These are phyloP conservation scores for Nothoprocta perdicaria DNA, from an alignment of 2,113 vertebrate species.

Conservation along the genomic window DNA sequence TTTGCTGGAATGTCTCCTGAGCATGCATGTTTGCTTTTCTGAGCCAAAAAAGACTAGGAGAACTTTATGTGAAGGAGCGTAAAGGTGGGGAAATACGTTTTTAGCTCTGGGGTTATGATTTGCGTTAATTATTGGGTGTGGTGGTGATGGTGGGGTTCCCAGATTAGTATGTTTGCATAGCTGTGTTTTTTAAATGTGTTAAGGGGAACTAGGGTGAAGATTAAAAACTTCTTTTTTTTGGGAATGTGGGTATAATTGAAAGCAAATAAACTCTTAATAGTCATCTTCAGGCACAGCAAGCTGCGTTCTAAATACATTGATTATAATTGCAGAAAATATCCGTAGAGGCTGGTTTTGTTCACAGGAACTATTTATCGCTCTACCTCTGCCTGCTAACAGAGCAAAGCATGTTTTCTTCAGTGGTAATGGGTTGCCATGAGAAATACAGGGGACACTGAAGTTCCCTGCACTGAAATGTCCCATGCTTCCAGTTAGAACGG, in stretches of 20 bases:
- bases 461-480: not conserved
- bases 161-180: slow-evolving; percentile 55
- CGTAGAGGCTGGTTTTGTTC: slow-evolving; percentile 11
- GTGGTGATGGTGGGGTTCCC: not conserved
- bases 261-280: slow-evolving; percentile 56
- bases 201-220: slow-evolving; percentile 28
- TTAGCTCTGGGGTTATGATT: slow-evolving; percentile 60
- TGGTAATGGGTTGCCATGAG: not conserved
- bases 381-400: not conserved
- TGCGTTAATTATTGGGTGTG: slow-evolving; percentile 59
- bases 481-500: not conserved
- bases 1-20: not conserved
- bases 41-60: not conserved
- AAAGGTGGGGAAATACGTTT: slow-evolving; percentile 26
- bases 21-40: not conserved
- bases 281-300: not conserved
- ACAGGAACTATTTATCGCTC: not conserved
- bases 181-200: slow-evolving; percentile 47
- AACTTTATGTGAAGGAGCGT: slow-evolving; percentile 20
- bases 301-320: slow-evolving; percentile 27
- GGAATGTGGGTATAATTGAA: slow-evolving; percentile 51
- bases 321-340: slow-evolving; percentile 50
- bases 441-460: not conserved
- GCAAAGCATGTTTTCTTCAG: not conserved
- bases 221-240: slow-evolving; percentile 44